Evolutionary conservation across 2,113 vertebrate species (phyloP), one percentile per base, ranked within the genome.

Genomic region (Mionectes macconnelli): DNA sequence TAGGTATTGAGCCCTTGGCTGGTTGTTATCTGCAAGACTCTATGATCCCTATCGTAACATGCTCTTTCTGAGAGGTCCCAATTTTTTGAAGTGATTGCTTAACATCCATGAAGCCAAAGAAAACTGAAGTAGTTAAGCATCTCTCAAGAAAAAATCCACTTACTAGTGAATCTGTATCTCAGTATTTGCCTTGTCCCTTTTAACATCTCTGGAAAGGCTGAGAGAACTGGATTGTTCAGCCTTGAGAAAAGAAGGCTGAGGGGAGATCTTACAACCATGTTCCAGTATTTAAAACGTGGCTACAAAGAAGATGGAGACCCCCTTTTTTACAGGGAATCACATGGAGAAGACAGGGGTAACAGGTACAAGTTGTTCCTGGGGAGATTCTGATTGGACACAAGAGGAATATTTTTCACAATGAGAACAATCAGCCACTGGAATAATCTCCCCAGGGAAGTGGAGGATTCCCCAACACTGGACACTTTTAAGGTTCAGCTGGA

Each of bases 1-100:
- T 10, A 70, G 67, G 62, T 74, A 69, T 78, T 67, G 78, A 84
- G 39, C 74, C 47, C 45, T 91, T 83, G 75, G 27, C 75, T 93
- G 75, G 57, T 87, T 85, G 78, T 45, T 89, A 89, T 91, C 89
- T 85, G 50, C 67, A 76, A 64, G 74, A 37, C 75, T 96, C 75
- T 85, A 80, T 80, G 70, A 74, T 79, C 40, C 33, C 39, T 90
- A 6, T 13, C 80, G 33, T 66, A 94, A 89, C 40, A 74, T 27
- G 18, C 70, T 87, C 37, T 76, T 94, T 96, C 90, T 83, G 79
- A 94, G 63, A 89, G 31, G 79, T 82, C 33, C 45, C 55, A 28
- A 19, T 83, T 89, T 66, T 90, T 92, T 59, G 44, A 84, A 86
- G 69, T 47, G 23, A 45, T 68, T 84, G 64, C 77, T 88, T 83